Base-by-base conservation (phyloP, 1,140 invertebrate genomes). In the Drosophila serrata region DNA sequence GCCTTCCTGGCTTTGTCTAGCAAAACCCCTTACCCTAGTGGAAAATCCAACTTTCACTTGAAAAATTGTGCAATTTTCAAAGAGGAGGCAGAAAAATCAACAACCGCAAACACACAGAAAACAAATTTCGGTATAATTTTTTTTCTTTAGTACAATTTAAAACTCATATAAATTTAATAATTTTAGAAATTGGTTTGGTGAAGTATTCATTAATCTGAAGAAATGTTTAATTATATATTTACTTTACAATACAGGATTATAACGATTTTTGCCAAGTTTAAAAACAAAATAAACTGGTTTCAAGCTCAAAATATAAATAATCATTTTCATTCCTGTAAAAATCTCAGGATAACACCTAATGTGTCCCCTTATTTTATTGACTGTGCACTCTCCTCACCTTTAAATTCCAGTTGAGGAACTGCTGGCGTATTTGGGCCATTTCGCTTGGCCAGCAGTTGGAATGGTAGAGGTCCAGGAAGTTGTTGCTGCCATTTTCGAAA, bases 401-500 rank as follows among this genome's bases (percentile, higher is more conserved):
- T 49, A 92, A 73, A 60, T 92, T 91, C 91, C 91, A 92, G 62
- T 79, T 79, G 58, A 72, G 56, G 33, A 92, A 78, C 73, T 91
- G 91, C 60, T 79, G 40, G 46, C 85, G 91, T 59, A 92, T 84
- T 49, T 90, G 76, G 51, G 72, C 87, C 65, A 91, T 92, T 78
- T 92, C 90, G 31, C 46, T 81, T 48, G 84, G 75, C 79, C 81
- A 92, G 45, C 91, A 80, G 37, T 65, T 82, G 58, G 91, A 77
- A 86, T 92, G 87, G 48, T 91, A 90, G 57, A 92, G 75, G 74
- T 92, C 91, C 63, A 92, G 56, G 75, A 82, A 88, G 42, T 79
- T 90, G 58, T 81, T 81, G 60, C 77, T 84, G 63, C 84, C 84
- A 82, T 81, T 88, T 76, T 90, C 91, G 51, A 91, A 92, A 77